phyloP scores from a whole-genome alignment of 1,140 invertebrate species.

The Planococcus citri region DNA sequence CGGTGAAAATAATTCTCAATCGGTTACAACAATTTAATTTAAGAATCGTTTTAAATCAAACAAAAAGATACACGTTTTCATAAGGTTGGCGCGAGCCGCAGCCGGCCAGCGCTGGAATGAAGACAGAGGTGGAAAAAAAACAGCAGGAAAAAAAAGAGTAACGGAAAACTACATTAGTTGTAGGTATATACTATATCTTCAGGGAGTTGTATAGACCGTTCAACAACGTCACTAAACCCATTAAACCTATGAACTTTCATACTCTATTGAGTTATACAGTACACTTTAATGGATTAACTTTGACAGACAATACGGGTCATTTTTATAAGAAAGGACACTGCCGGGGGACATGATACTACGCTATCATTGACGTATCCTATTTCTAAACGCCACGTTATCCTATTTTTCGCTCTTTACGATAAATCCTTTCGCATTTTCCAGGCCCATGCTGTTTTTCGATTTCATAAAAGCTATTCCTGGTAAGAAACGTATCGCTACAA shows the following conservation, averaged over 20 bases:
- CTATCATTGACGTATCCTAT: neutral
- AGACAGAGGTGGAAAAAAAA: too few species aligned
- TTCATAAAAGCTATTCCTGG: neutral
- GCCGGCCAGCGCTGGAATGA: too few species aligned
- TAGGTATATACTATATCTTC: neutral
- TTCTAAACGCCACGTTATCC: neutral
- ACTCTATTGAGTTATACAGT: neutral
- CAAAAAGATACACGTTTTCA: too few species aligned
- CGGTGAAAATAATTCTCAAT: too few species aligned
- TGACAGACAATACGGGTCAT: slow-evolving; percentile 6
- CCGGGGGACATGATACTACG: neutral
- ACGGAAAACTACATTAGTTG: too few species aligned
- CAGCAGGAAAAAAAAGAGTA: too few species aligned
- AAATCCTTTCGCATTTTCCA: neutral
- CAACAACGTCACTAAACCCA: neutral
- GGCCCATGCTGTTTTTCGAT: neutral
- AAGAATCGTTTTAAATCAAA: too few species aligned
- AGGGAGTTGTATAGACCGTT: neutral
- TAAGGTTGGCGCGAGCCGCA: too few species aligned
- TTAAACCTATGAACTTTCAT: slow-evolving; percentile 7
- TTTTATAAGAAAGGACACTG: slow-evolving; percentile 1
- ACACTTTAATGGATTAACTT: neutral
- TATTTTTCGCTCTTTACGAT: too few species aligned
- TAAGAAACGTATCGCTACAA: neutral
- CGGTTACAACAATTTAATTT: too few species aligned